phyloP scores from a whole-genome alignment of 2,797 vertebrate species.

The Pristis pectinata region DNA sequence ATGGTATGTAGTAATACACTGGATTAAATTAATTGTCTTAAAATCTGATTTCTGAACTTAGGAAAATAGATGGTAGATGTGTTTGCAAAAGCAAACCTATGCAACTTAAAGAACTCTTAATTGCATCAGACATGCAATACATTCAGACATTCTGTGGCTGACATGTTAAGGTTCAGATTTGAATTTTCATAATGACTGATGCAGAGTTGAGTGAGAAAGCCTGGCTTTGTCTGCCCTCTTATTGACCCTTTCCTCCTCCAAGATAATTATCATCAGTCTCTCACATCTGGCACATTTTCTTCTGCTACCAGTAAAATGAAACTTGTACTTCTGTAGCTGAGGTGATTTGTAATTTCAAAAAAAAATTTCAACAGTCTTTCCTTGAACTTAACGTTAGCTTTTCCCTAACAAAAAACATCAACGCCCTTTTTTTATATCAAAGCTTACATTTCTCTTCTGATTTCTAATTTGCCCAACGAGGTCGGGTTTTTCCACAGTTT shows the following conservation, averaged over 20 bases:
- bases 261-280: slow-evolving; percentile 23
- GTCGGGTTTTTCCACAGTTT: neutral
- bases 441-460: neutral
- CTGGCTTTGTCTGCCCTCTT: neutral
- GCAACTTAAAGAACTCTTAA: neutral
- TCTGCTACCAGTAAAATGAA: slow-evolving; percentile 16
- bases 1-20: neutral
- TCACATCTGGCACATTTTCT: neutral
- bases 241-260: slow-evolving; percentile 1
- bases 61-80: neutral
- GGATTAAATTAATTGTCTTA: neutral
- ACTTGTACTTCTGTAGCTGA: neutral
- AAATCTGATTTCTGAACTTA: neutral
- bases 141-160: neutral
- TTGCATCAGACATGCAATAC: neutral
- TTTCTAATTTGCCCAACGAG: neutral
- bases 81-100: neutral
- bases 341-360: neutral
- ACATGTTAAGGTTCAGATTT: slow-evolving; percentile 18
- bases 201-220: neutral
- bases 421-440: neutral
- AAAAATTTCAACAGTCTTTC: neutral
- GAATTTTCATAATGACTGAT: slow-evolving; percentile 22
- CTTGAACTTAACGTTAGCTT: neutral
- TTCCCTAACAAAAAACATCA: neutral